Evolutionary conservation across 2,888 invertebrate genomes (phyloP).

Genomic region (Psylliodes chrysocephalus): DNA sequence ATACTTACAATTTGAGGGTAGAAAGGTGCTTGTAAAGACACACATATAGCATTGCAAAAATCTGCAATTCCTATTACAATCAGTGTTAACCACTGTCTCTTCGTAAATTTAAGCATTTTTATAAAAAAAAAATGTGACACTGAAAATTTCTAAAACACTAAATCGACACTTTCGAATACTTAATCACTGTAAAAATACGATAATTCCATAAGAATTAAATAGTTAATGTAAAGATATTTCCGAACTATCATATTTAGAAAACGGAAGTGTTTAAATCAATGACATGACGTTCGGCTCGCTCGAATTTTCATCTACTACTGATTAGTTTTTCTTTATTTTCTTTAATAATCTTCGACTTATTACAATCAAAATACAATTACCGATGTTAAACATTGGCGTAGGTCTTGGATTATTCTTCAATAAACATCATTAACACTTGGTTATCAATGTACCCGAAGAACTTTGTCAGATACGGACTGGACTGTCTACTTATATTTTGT

Average conservation of each 20-base stretch:
- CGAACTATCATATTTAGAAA: slow-evolving; percentile 56
- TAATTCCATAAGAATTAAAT: slow-evolving; percentile 58
- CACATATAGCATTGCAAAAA: slow-evolving; percentile 86
- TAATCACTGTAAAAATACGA: slow-evolving; percentile 54
- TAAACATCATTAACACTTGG: no score
- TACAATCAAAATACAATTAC: background rate
- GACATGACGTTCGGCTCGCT: no score
- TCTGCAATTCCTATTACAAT: slow-evolving; percentile 83
- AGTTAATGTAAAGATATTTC: slow-evolving; percentile 59
- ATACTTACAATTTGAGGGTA: slow-evolving; percentile 82
- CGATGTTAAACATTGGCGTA: slow-evolving; percentile 16
- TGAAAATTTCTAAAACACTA: background rate
- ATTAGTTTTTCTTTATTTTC: background rate
- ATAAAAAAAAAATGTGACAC: background rate
- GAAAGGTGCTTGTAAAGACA: slow-evolving; percentile 86
- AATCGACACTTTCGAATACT: background rate
- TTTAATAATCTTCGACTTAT: background rate
- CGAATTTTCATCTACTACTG: background rate
- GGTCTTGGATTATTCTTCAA: background rate
- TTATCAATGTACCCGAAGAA: no score
- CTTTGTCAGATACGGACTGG: no score
- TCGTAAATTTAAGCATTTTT: slow-evolving; percentile 74
- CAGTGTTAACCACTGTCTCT: slow-evolving; percentile 81
- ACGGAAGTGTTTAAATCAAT: background rate
- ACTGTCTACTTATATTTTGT: no score